Evolutionary conservation across 2,888 invertebrate species (phyloP).

Genomic region (Zygogramma bicolorata): DNA sequence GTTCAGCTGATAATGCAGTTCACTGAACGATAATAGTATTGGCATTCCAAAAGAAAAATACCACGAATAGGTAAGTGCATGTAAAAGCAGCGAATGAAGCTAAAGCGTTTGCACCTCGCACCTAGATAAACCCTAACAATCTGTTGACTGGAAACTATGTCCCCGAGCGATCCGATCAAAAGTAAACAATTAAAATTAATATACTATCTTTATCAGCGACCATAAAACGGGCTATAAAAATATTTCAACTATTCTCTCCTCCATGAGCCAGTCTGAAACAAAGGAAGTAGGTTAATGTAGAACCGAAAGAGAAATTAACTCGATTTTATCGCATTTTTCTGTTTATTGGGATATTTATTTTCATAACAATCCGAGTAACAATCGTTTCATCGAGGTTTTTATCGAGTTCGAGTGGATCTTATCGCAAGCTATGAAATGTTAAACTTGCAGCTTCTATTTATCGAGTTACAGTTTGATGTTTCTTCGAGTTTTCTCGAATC

Average conservation of each 20-base stretch:
- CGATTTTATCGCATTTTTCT: neutral
- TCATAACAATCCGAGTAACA: neutral
- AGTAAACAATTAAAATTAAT: neutral
- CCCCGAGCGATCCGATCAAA: neutral
- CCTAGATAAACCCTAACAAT: neutral
- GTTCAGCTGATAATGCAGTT: slow-evolving; percentile 23
- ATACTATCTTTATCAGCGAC: neutral
- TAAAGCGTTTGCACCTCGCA: neutral
- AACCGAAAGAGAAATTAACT: neutral
- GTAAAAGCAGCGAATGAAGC: too few relatives aligned
- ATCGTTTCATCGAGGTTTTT: neutral
- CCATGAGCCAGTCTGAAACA: neutral
- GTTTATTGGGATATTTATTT: neutral
- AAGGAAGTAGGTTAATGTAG: neutral
- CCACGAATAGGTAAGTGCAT: neutral
- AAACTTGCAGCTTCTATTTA: too few relatives aligned
- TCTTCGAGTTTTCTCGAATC: too few relatives aligned
- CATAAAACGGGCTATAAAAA: neutral
- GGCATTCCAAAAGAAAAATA: neutral
- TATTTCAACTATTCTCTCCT: neutral
- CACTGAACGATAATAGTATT: slow-evolving; percentile 22
- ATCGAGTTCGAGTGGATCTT: too few relatives aligned
- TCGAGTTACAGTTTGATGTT: too few relatives aligned
- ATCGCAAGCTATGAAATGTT: too few relatives aligned
- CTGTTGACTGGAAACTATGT: neutral